Base-by-base conservation (phyloP, 2,113 vertebrate species). In the Scomber colias region DNA sequence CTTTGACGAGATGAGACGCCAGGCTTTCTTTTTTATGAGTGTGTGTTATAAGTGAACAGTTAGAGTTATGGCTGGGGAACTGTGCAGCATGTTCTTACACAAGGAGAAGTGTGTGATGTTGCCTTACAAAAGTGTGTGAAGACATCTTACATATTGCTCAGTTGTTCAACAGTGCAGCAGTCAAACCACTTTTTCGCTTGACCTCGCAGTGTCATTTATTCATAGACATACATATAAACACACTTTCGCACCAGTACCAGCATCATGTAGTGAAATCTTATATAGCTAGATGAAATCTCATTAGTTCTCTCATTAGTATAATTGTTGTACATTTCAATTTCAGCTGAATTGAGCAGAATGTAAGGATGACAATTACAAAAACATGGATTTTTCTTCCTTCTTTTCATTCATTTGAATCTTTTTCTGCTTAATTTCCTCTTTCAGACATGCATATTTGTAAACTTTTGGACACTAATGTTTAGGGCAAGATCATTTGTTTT, bases 101-200 rank as follows among this genome's bases (percentile, higher is more conserved):
- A 0, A 24, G 40, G 5, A 56, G 19, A 10, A 31, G 40, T 7
- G 31, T 21, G 59, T 50, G 45, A 56, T 71, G 69, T 77, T 83
- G 65, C 55, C 2, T 70, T 59, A 80, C 13, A 24, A 51, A 71
- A 24, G 59, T 73, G 71, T 83, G 71, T 83, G 21, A 72, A 57
- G 51, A 49, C 64, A 64, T 45, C 24, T 63, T 0, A 1, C 48
- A 61, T 14, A 6, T 46, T n/a, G 19, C 17, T 12, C 13, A 1
- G 3, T 19, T 51, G 3, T 45, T n/a, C 19, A 54, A 57, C 21
- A 17, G 7, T 44, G 44, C 35, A 16, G 55, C 5, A 19, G n/a
- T 48, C 61, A 62, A 54, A 67, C 54, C 51, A 40, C 16, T 11
- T 49, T 59, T 53, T 16, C 12, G 65, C 11, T 49, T 21, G 7